Evolutionary conservation across 1,140 invertebrate genomes (phyloP).

Genomic region (Anoplophora glabripennis): DNA sequence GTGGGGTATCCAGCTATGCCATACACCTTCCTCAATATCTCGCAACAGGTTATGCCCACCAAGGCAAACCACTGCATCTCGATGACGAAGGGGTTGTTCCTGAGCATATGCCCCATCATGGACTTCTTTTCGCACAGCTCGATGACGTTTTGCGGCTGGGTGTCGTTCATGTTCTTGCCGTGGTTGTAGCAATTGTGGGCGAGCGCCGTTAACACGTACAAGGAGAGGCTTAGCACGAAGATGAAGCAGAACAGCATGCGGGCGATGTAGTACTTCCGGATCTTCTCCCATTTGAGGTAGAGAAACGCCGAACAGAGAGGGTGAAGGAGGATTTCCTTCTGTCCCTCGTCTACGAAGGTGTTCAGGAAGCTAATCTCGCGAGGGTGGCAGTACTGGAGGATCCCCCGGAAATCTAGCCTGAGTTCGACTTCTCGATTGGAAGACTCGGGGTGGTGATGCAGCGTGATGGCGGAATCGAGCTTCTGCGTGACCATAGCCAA

Average conservation of each 20-base stretch:
- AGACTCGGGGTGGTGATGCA: conserved; percentile 73
- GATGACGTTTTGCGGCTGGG: conserved; percentile 56
- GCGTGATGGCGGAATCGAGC: conserved; percentile 71
- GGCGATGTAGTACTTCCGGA: conserved; percentile 81
- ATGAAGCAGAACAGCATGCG: conserved; percentile 75
- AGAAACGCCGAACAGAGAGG: conserved; percentile 80
- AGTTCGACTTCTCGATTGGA: conserved; percentile 76
- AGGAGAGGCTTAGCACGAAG: conserved; percentile 73
- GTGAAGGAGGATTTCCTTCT: conserved; percentile 78
- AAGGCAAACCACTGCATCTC: conserved; percentile 77
- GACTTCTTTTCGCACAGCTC: conserved; percentile 72
- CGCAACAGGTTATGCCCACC: conserved; percentile 69
- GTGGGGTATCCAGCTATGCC: conserved; percentile 74
- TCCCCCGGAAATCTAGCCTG: conserved; percentile 75
- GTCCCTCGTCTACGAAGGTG: conserved; percentile 78
- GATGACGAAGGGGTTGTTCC: conserved; percentile 68
- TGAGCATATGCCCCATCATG: conserved; percentile 66
- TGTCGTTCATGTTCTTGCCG: conserved; percentile 66
- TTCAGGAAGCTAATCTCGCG: conserved; percentile 78
- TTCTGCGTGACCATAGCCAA: conserved; percentile 73
- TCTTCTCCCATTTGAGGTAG: conserved; percentile 84
- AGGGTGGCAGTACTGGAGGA: conserved; percentile 73
- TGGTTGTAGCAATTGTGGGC: conserved; percentile 78
- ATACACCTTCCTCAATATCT: conserved; percentile 73
- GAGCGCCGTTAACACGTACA: conserved; percentile 72